These are phyloP conservation scores for Labeo catla DNA, from an alignment of 2,113 vertebrate genomes.

Conservation along the genomic window DNA sequence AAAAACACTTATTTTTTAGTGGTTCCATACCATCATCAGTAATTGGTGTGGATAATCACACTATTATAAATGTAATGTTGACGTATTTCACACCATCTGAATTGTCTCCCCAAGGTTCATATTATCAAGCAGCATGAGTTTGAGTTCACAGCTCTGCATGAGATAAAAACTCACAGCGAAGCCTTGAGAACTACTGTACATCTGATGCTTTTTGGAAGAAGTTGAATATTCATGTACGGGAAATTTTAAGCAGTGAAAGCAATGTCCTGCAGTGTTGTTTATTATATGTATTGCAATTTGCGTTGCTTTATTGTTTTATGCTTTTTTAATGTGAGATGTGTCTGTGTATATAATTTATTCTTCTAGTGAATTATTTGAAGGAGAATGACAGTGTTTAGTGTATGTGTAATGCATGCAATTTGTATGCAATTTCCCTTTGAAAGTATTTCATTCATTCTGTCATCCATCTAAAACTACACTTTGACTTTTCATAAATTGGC, in stretches of 20 bases:
- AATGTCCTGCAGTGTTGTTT: background rate
- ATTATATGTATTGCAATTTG: too few relatives aligned
- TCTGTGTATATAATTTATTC: too few relatives aligned
- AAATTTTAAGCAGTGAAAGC: background rate
- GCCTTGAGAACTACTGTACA: background rate
- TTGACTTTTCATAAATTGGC: too few relatives aligned
- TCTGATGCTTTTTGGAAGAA: background rate
- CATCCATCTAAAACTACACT: too few relatives aligned
- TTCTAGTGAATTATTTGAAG: too few relatives aligned
- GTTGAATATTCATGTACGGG: too few relatives aligned
- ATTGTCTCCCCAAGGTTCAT: background rate
- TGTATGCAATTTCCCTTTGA: too few relatives aligned
- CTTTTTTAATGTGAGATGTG: too few relatives aligned
- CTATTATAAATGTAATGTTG: background rate
- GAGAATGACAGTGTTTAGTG: too few relatives aligned
- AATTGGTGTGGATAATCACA: background rate
- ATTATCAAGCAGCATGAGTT: background rate
- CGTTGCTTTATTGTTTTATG: too few relatives aligned
- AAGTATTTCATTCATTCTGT: too few relatives aligned
- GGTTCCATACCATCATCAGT: background rate
- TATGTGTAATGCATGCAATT: too few relatives aligned
- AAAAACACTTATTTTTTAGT: background rate
- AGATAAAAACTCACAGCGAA: background rate
- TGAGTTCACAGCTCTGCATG: background rate
- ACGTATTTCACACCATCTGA: background rate